Conservation (phyloP, 2,888 invertebrate species). For the Ashinkailepas kermadecensis region DNA sequence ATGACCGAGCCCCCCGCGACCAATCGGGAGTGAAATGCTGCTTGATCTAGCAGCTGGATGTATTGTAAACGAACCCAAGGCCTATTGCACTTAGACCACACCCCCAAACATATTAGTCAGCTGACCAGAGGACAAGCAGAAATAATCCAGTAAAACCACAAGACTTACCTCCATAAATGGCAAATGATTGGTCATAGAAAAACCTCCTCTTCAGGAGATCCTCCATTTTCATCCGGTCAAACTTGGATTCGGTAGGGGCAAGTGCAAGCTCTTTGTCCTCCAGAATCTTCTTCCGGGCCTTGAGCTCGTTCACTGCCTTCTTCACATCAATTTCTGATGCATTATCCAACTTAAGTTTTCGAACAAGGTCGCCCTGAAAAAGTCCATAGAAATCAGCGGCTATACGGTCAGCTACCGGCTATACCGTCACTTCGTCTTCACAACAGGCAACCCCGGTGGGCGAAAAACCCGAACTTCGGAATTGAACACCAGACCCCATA, state of each 20-base stretch:
- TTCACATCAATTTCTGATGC: conserved; percentile 89
- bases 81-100: no score
- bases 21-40: no score
- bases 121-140: neutral
- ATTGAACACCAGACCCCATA: no score
- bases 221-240: conserved; percentile 92
- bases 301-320: conserved; percentile 87
- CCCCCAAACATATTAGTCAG: no score
- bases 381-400: no score
- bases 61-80: no score
- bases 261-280: conserved; percentile 89
- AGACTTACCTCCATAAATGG: conserved; percentile 86
- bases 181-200: conserved; percentile 97
- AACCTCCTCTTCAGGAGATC: conserved; percentile 93
- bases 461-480: no score
- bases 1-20: no score
- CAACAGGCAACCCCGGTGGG: no score
- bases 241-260: conserved; percentile 54
- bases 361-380: conserved; percentile 74
- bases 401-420: no score
- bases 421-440: no score
- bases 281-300: conserved; percentile 75
- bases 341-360: conserved; percentile 74
- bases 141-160: neutral
- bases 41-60: no score